Conservation (phyloP, 2,113 vertebrate genomes). For the Narcine bancroftii region DNA sequence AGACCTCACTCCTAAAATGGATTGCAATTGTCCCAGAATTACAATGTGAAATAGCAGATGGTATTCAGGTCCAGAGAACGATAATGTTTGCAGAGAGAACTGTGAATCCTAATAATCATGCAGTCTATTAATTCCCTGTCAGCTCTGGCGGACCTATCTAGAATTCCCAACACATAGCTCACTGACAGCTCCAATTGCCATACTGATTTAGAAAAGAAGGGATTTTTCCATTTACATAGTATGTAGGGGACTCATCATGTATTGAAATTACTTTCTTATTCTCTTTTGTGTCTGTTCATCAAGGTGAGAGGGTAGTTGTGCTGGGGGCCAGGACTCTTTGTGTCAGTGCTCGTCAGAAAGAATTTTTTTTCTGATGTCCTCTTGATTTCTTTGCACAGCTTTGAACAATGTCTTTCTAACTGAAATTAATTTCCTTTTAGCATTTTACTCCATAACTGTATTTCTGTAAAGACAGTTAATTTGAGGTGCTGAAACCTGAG, state of each 20-base stretch:
- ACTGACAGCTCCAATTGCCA: constrained; percentile 33
- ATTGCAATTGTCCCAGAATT: constrained; percentile 21
- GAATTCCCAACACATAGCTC: constrained; percentile 35
- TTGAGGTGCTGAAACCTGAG: not conserved
- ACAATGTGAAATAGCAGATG: constrained; percentile 30
- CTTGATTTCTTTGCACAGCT: constrained; percentile 5
- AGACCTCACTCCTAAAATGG: constrained; percentile 16
- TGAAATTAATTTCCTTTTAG: constrained; percentile 22
- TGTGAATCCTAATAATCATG: constrained; percentile 23
- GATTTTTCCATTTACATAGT: constrained; percentile 34
- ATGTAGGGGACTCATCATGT: constrained; percentile 22
- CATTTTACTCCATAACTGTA: constrained; percentile 9
- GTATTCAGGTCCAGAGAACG: constrained; percentile 24
- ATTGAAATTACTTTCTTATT: constrained; percentile 31
- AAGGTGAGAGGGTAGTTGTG: constrained; percentile 17
- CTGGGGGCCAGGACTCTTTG: not conserved
- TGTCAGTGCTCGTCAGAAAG: not conserved
- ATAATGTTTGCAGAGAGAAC: constrained; percentile 26
- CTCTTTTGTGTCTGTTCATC: constrained; percentile 35
- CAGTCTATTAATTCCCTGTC: constrained; percentile 33
- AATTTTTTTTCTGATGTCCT: constrained; percentile 12
- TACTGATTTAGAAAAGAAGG: constrained; percentile 29
- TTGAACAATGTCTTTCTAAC: constrained; percentile 11
- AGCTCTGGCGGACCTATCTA: constrained; percentile 11
- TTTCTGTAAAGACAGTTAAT: not conserved